Evolutionary conservation across 2,113 vertebrate species (phyloP).

Genomic region (Syngnathus floridae): DNA sequence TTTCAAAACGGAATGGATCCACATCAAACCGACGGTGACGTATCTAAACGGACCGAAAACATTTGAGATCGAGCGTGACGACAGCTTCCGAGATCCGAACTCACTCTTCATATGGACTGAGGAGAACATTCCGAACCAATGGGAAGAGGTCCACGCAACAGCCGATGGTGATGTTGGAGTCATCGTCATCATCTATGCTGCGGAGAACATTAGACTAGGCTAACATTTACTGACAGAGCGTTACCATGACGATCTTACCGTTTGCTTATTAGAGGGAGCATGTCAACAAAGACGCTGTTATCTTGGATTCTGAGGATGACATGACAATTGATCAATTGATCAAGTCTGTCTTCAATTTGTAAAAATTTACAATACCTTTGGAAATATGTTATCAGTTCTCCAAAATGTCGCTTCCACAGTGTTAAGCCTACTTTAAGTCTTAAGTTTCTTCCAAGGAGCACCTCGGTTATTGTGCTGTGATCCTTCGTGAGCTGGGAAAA

Average conservation of each 20-base stretch:
- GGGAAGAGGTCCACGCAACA: slow-evolving; percentile 91
- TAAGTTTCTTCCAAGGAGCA: slow-evolving; percentile 87
- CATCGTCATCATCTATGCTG: slow-evolving; percentile 84
- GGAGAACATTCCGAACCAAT: slow-evolving; percentile 80
- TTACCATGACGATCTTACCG: slow-evolving; percentile 63
- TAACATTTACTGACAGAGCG: background rate
- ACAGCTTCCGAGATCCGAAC: slow-evolving; percentile 42
- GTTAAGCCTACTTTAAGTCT: slow-evolving; percentile 86
- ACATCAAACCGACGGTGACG: slow-evolving; percentile 80
- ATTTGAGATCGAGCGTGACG: background rate
- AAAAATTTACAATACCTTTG: slow-evolving; percentile 69
- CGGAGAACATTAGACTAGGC: slow-evolving; percentile 24
- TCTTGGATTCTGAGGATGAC: slow-evolving; percentile 79
- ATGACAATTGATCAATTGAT: too few relatives aligned
- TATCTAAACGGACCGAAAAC: slow-evolving; percentile 72
- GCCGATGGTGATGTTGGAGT: slow-evolving; percentile 77
- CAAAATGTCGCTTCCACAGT: slow-evolving; percentile 85
- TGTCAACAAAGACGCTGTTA: slow-evolving; percentile 85
- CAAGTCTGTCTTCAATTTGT: too few relatives aligned
- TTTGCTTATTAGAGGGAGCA: slow-evolving; percentile 86
- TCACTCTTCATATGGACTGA: slow-evolving; percentile 88
- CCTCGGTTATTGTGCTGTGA: slow-evolving; percentile 81
- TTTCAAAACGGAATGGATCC: slow-evolving; percentile 86
- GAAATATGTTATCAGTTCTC: slow-evolving; percentile 86
- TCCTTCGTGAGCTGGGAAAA: slow-evolving; percentile 79